A percentile compares a stretch with the other conserved stretches of the same genome.
phyloP scores from a whole-genome alignment of 1,140 invertebrate species.

The Homalodisca vitripennis region DNA sequence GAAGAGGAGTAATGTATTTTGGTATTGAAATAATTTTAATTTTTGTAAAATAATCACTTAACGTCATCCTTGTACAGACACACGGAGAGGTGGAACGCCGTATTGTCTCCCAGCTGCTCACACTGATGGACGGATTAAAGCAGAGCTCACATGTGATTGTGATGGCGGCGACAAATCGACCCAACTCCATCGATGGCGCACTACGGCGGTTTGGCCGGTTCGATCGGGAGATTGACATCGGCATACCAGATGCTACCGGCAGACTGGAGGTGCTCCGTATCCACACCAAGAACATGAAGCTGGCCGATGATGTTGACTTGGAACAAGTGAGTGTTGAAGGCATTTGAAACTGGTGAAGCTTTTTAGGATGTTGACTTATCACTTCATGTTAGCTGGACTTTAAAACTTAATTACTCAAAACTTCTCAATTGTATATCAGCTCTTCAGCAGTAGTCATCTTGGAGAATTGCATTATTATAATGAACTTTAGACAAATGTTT shows the following conservation, averaged over 20 bases:
- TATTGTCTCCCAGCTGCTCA: conserved; percentile 97
- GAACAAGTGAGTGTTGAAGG: conserved; percentile 88
- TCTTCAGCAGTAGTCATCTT: no score
- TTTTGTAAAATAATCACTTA: no score
- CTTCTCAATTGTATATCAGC: no score
- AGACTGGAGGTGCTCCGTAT: conserved; percentile 96
- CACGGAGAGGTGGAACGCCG: conserved; percentile 99
- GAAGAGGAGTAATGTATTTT: no score
- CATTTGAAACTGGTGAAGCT: no score
- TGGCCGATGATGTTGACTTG: conserved; percentile 96
- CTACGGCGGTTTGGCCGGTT: conserved; percentile 97
- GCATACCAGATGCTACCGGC: conserved; percentile 98
- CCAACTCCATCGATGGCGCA: conserved; percentile 98
- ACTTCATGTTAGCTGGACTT: no score
- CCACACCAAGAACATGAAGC: conserved; percentile 99
- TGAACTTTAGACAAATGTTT: no score
- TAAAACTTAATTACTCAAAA: no score
- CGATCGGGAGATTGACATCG: conserved; percentile 99
- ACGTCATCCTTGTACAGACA: conserved; percentile 67
- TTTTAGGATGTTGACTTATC: no score
- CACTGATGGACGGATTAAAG: conserved; percentile 99
- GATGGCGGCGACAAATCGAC: conserved; percentile 99
- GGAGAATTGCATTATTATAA: no score
- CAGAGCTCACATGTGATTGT: conserved; percentile 98
- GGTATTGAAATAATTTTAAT: no score